Base-by-base conservation (phyloP, 1,140 invertebrate genomes). In the Mya arenaria region DNA sequence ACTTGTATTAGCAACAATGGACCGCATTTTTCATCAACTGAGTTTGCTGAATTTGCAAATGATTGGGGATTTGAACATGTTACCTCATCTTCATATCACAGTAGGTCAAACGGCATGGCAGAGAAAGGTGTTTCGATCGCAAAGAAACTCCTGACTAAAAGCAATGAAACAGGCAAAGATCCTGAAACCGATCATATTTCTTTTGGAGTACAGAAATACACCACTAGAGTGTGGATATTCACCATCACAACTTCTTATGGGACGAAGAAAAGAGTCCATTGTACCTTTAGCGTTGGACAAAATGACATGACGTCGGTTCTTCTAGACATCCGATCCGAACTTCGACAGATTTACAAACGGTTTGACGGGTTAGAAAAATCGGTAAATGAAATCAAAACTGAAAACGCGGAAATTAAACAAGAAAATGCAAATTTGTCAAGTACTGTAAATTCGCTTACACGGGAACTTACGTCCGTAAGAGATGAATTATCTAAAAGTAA, bases 131-230 rank as follows among this genome's bases (percentile, higher is more conserved):
- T 34, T 55, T 41, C 5, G 25, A 34, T 72, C 34, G 41, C 48
- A 32, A 71, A 71, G 28, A 37, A 25, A 37, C 13, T 72, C 4
- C 36, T 72, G 52, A 4, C 15, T 8, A 60, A 73, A 60, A 17
- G 52, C 19, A 73, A 60, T 25, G 30, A 58, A 23, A 36, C 4
- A 69, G n/a, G n/a, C n/a, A n/a, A n/a, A n/a, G n/a, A n/a, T n/a
- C n/a, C n/a, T n/a, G n/a, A n/a, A n/a, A n/a, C n/a, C n/a, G n/a
- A n/a, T n/a, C n/a, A n/a, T n/a, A n/a, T n/a, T n/a, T n/a, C n/a
- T n/a, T n/a, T n/a, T 88, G 8, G 81, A 82, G 41, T 85, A 85
- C 52, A 37, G 68, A n/a, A 63, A 48, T 4, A 84, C 81, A n/a
- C 83, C 82, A 6, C 28, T 84, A 23, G 55, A 74, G 2, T 65